Evolutionary conservation across 1,140 invertebrate genomes (phyloP).

Genomic region (Pissodes strobi): DNA sequence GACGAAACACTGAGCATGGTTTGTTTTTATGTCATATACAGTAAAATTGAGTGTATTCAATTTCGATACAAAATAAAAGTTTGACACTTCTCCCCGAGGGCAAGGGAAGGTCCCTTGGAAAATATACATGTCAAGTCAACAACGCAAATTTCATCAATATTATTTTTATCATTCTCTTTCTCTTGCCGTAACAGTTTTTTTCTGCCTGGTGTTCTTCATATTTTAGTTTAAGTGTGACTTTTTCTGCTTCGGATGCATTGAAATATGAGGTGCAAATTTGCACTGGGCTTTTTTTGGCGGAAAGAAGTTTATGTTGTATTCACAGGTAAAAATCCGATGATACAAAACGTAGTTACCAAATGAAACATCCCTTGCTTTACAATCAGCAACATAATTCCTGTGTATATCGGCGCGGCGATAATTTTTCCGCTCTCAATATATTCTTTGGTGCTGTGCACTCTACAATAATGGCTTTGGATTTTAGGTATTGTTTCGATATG

Average conservation of each 20-base stretch:
- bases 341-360: too few species aligned
- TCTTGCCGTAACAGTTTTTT: conserved; percentile 33
- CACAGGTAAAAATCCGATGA: conserved; percentile 15
- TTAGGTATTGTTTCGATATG: too few species aligned
- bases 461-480: too few species aligned
- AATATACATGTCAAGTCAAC: conserved; percentile 49
- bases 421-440: background rate
- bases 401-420: background rate
- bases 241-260: background rate
- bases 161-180: conserved; percentile 25
- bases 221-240: background rate
- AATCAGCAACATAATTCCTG: conserved; percentile 23
- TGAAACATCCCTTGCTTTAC: conserved; percentile 10
- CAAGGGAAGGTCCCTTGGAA: conserved; percentile 49
- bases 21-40: conserved; percentile 47
- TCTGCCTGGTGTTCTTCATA: background rate
- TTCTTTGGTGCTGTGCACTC: background rate
- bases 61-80: conserved; percentile 56
- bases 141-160: conserved; percentile 41
- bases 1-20: too few species aligned
- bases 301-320: conserved; percentile 28
- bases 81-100: conserved; percentile 47
- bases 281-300: conserved; percentile 39
- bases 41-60: conserved; percentile 57
- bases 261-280: too few species aligned